phyloP scores from a whole-genome alignment of 2,888 invertebrate genomes.

The Machimus rusticus region DNA sequence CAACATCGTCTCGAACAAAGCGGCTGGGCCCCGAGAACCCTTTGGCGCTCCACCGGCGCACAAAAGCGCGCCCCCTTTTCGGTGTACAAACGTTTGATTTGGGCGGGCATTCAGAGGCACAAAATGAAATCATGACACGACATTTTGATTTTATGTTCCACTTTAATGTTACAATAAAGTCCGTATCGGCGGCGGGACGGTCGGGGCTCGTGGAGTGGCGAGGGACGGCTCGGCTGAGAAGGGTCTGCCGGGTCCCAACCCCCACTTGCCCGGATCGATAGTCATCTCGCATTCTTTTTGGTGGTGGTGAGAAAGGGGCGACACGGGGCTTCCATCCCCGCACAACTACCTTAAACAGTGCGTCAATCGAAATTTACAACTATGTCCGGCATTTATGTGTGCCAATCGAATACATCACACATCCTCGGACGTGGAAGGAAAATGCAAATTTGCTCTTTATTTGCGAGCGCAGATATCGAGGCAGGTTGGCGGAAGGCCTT shows the following conservation, averaged over 20 bases:
- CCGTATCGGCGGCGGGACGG: background rate
- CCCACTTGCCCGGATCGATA: background rate
- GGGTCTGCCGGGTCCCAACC: background rate
- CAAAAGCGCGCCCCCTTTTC: conserved; percentile 6
- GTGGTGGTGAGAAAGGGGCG: background rate
- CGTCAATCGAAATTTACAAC: conserved; percentile 32
- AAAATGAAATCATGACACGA: conserved; percentile 41
- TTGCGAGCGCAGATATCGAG: background rate
- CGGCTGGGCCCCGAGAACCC: background rate
- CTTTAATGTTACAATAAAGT: conserved; percentile 40
- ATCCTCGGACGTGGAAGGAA: conserved; percentile 29
- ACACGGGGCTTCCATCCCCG: background rate
- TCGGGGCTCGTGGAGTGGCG: background rate
- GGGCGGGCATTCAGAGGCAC: background rate
- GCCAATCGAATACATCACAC: conserved; percentile 34
- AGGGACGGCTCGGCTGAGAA: background rate
- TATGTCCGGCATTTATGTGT: conserved; percentile 33
- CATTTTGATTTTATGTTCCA: conserved; percentile 40
- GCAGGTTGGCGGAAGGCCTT: background rate
- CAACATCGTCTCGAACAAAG: conserved; percentile 21
- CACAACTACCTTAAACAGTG: conserved; percentile 18
- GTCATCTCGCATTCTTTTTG: background rate
- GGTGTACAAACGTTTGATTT: conserved; percentile 28
- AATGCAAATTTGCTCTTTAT: conserved; percentile 28
- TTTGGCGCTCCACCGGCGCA: background rate